Evolutionary conservation across 2,797 vertebrate species (phyloP), one percentile per base, ranked within the genome.

Genomic region (Acanthopagrus latus): DNA sequence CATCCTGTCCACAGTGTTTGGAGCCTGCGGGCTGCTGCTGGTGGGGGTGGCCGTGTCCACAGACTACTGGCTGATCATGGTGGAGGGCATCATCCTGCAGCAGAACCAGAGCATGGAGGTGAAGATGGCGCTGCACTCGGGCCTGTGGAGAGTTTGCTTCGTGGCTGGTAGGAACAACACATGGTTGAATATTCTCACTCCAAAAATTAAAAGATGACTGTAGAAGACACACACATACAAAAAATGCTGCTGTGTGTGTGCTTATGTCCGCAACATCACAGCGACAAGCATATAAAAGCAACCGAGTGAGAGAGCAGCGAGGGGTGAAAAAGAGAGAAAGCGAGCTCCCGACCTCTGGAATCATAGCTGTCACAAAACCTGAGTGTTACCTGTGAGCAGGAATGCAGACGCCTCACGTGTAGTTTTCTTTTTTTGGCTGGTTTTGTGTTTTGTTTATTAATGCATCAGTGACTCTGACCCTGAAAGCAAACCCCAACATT

Each of bases 11-110:
- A 97, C 97, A 12, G 97, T 97, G 91, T 98, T 98, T 0, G 97
- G 97, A 17, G 97, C 97, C 6, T 97, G 97, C 1, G 97, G 97
- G 63, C 91, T 98, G 86, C 95, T 97, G 76, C 95, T 97, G 51
- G 97, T 98, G 73, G 97, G 97, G 64, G 97, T 98, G 84, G 97
- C 97, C 0, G 97, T 98, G 86, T 97, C 97, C 91, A 98, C 97
- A 0, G 97, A 98, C 94, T 97, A 97, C 94, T 98, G 97, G 97
- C 95, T 98, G 46, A 96, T 97, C 90, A 96, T 98, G 96, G 97
- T 97, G 89, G 97, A 98, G 88, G 97, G 97, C n/a, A 95, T 97
- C 44, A 96, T 98, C 86, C 92, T 97, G 81, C 97, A 96, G 47
- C 96, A 97, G 91, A 98, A 98, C 93, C 97, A 98, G 92, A 97